Conservation (phyloP, 1,140 invertebrate species). For the Periplaneta americana region DNA sequence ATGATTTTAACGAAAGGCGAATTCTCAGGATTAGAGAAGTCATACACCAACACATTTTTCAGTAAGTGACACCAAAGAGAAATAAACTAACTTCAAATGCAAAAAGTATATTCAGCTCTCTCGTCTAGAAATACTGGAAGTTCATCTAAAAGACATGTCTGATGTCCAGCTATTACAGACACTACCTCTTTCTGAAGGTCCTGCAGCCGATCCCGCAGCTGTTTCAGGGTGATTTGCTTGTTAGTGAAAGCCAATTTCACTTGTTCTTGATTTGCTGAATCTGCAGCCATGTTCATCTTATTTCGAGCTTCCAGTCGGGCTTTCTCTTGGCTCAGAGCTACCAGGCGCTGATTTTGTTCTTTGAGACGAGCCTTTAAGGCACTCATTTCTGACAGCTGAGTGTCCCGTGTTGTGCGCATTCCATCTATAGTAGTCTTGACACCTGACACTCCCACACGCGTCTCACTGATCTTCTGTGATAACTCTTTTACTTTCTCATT, state of each 20-base stretch:
- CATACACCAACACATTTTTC: too few relatives aligned
- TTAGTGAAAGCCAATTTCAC: constrained; percentile 67
- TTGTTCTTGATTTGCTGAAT: constrained; percentile 56
- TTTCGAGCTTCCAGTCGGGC: constrained; percentile 71
- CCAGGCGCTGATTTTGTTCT: constrained; percentile 70
- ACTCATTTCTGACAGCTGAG: constrained; percentile 84
- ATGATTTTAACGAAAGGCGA: too few relatives aligned
- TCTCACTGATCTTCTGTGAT: constrained; percentile 82
- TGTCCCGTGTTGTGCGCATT: constrained; percentile 86
- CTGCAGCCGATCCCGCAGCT: constrained; percentile 69
- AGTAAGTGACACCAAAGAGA: too few relatives aligned
- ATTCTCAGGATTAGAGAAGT: too few relatives aligned
- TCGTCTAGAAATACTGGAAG: too few relatives aligned
- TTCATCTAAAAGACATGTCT: too few relatives aligned
- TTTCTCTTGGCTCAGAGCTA: constrained; percentile 78
- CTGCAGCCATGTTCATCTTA: constrained; percentile 49
- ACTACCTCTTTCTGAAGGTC: constrained; percentile 56
- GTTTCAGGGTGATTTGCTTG: constrained; percentile 80
- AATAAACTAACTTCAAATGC: too few relatives aligned
- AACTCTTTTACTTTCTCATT: constrained; percentile 83
- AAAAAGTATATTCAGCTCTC: too few relatives aligned
- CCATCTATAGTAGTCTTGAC: constrained; percentile 94
- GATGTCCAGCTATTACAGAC: too few relatives aligned
- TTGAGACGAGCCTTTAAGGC: constrained; percentile 77
- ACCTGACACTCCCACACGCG: constrained; percentile 80